Conservation (phyloP, 2,888 invertebrate genomes). For the Onchidella celtica region DNA sequence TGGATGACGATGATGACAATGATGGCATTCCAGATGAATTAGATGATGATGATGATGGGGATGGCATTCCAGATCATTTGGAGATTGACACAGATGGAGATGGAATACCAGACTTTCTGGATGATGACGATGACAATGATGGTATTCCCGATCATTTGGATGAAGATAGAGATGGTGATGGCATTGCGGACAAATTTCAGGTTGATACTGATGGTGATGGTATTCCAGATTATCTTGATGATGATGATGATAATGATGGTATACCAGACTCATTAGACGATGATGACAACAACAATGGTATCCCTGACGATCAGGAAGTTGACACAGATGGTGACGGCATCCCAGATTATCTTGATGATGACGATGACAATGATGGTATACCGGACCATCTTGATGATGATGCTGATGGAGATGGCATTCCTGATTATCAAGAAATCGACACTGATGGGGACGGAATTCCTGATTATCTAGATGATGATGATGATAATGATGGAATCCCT, state of each 20-base stretch:
- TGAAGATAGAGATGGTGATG: conserved; percentile 69
- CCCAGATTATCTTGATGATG: conserved; percentile 70
- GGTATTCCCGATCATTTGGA: conserved; percentile 71
- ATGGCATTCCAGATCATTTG: conserved; percentile 69
- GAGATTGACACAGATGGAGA: conserved; percentile 69
- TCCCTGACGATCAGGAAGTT: conserved; percentile 59
- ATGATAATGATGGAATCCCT: conserved; percentile 72
- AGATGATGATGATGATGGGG: conserved; percentile 70
- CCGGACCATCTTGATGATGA: conserved; percentile 71
- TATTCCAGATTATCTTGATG: conserved; percentile 65
- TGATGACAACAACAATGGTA: conserved; percentile 68
- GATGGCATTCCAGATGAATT: conserved; percentile 64
- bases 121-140: conserved; percentile 71
- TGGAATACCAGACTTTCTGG: conserved; percentile 67
- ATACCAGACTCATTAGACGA: conserved; percentile 68
- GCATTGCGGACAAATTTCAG: conserved; percentile 67
- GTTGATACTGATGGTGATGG: conserved; percentile 72
- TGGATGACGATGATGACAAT: conserved; percentile 70
- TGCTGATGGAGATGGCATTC: conserved; percentile 72
- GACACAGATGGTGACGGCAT: conserved; percentile 77
- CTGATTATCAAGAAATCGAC: conserved; percentile 55
- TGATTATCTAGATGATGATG: conserved; percentile 68
- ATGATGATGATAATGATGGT: conserved; percentile 74
- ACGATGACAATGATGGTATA: conserved; percentile 74
- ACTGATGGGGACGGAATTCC: conserved; percentile 76